phyloP scores from a whole-genome alignment of 2,113 vertebrate genomes.

The Cryptomyrus ogoouensis region DNA sequence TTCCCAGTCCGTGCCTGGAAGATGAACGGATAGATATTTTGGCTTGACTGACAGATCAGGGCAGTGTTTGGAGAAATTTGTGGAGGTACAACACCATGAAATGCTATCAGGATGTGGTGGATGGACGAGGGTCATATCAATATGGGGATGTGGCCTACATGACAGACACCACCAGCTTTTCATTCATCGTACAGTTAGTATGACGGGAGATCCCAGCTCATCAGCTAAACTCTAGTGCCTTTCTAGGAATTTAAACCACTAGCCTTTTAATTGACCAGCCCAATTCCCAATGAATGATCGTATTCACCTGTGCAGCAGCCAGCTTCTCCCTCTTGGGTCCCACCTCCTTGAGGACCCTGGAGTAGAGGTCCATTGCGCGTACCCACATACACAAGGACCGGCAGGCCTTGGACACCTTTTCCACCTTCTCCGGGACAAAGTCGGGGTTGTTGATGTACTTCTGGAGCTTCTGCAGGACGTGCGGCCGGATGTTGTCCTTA shows the following conservation, averaged over 20 bases:
- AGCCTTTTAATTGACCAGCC: not conserved
- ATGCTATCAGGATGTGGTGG: not conserved
- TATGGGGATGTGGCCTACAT: not conserved
- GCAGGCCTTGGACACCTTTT: constrained; percentile 75
- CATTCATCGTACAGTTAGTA: not conserved
- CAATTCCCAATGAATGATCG: not conserved
- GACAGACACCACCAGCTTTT: not conserved
- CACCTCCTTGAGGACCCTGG: constrained; percentile 68
- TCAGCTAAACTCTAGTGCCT: not conserved
- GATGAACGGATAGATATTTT: no score
- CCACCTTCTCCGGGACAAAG: constrained; percentile 76
- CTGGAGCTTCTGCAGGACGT: constrained; percentile 68
- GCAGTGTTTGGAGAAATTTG: not conserved
- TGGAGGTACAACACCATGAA: not conserved
- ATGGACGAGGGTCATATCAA: not conserved
- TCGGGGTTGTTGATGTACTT: constrained; percentile 73
- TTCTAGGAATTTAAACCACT: not conserved
- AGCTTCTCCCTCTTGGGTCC: constrained; percentile 70
- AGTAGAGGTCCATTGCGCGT: constrained; percentile 74
- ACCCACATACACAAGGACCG: constrained; percentile 79
- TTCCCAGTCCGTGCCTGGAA: no score
- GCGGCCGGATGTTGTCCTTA: constrained; percentile 72
- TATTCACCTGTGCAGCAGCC: constrained; percentile 61
- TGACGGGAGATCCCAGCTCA: not conserved
- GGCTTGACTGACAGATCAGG: no score